These are phyloP conservation scores for Podarcis siculus DNA, from an alignment of 2,797 vertebrate species.

Conservation along the genomic window DNA sequence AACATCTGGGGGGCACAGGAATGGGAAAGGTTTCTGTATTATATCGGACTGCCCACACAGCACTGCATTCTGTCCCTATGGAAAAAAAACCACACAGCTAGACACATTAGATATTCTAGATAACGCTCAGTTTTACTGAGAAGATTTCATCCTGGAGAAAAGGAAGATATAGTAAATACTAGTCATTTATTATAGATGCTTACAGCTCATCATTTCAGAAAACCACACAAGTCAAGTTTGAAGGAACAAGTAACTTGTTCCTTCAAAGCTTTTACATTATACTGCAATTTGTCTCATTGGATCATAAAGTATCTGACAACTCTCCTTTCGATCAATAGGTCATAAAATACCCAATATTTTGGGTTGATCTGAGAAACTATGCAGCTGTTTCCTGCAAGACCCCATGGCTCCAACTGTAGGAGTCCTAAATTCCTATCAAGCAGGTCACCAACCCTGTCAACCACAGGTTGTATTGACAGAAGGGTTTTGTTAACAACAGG, in stretches of 20 bases:
- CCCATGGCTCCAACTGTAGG: not conserved
- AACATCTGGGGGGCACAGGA: too few relatives aligned
- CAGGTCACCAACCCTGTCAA: not conserved
- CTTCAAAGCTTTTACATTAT: not conserved
- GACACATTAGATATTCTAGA: not conserved
- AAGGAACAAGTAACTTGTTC: too few relatives aligned
- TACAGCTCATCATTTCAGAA: not conserved
- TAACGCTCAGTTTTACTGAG: not conserved
- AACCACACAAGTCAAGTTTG: not conserved
- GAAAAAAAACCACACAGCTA: not conserved
- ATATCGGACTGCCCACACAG: too few relatives aligned
- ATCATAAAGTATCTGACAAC: not conserved
- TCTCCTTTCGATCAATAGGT: not conserved
- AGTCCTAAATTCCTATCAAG: not conserved
- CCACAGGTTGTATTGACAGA: not conserved
- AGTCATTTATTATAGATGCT: not conserved
- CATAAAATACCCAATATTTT: not conserved
- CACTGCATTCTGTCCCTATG: not conserved
- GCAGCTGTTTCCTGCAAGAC: too few relatives aligned
- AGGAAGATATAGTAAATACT: not conserved
- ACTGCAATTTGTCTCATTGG: not conserved
- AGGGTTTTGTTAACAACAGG: not conserved
- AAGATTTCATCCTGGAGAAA: not conserved
- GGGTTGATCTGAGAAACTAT: not conserved
- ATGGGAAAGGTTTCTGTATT: not conserved